Conservation (phyloP, 2,888 invertebrate genomes). For the Cataglyphis albicans region DNA sequence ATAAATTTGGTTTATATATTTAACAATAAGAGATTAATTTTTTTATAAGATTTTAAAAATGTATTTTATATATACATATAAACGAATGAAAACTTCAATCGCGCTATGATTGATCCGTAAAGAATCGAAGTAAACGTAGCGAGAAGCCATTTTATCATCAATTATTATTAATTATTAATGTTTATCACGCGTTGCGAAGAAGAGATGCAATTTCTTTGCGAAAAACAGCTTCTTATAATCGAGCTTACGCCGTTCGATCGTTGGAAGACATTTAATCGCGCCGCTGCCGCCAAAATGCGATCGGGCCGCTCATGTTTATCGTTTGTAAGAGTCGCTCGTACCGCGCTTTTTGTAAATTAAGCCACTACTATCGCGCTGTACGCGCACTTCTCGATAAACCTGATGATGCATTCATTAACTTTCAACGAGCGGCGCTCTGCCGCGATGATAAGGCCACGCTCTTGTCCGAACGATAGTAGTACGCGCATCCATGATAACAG, state of each 20-base stretch:
- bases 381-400: slow-evolving; percentile 54
- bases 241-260: slow-evolving; percentile 36
- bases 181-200: not conserved
- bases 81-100: not conserved
- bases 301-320: slow-evolving; percentile 37
- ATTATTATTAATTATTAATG: slow-evolving; percentile 10
- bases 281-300: slow-evolving; percentile 4
- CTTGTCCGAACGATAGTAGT: slow-evolving; percentile 33
- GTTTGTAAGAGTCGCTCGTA: slow-evolving; percentile 37
- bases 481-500: slow-evolving; percentile 40
- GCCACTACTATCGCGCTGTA: slow-evolving; percentile 45
- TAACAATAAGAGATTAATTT: not conserved
- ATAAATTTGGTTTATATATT: not conserved
- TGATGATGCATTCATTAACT: slow-evolving; percentile 60
- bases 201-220: not conserved
- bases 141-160: slow-evolving; percentile 4
- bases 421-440: slow-evolving; percentile 31
- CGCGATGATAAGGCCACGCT: slow-evolving; percentile 35
- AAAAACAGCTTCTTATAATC: slow-evolving; percentile 41
- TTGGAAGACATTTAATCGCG: slow-evolving; percentile 27
- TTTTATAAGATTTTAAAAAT: not conserved
- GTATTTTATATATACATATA: not conserved
- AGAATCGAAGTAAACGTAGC: not conserved
- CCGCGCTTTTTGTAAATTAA: slow-evolving; percentile 53
- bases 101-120: not conserved